phyloP scores from a whole-genome alignment of 92 coral and sea anemone species.

The Siderastrea radians region DNA sequence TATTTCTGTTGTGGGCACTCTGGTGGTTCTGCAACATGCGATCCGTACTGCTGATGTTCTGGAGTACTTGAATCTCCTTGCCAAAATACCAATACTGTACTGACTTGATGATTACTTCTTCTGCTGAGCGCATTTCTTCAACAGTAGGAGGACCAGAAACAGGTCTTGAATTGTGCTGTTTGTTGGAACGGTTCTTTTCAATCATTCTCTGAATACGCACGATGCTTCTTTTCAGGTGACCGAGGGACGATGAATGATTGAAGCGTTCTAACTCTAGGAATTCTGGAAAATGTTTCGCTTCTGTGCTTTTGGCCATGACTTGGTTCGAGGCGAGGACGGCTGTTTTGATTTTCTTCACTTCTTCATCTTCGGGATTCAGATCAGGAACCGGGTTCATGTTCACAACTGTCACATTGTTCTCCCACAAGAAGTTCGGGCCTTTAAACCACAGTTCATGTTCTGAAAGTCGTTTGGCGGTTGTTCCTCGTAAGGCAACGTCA shows the following conservation, averaged over 20 bases:
- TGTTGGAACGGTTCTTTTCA: slow-evolving; percentile 39
- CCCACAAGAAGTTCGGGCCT: slow-evolving; percentile 23
- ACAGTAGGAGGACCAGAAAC: slow-evolving; percentile 32
- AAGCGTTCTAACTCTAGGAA: too few relatives aligned
- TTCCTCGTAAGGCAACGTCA: slow-evolving; percentile 47
- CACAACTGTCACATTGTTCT: background rate
- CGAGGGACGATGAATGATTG: slow-evolving; percentile 45
- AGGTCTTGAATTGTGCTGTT: slow-evolving; percentile 49
- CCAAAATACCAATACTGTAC: slow-evolving; percentile 28
- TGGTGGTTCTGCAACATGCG: slow-evolving; percentile 48
- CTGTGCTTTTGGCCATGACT: background rate
- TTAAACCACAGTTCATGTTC: slow-evolving; percentile 27
- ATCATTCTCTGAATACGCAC: slow-evolving; percentile 62
- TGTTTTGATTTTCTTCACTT: slow-evolving; percentile 56
- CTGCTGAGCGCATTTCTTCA: slow-evolving; percentile 43
- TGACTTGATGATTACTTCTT: slow-evolving; percentile 38
- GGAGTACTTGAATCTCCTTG: slow-evolving; percentile 18
- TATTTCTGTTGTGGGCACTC: slow-evolving; percentile 44
- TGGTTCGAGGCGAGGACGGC: slow-evolving; percentile 23
- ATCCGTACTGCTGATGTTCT: background rate
- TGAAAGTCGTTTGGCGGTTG: slow-evolving; percentile 3
- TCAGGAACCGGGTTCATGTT: slow-evolving; percentile 15
- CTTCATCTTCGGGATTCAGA: slow-evolving; percentile 52
- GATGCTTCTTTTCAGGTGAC: slow-evolving; percentile 55
- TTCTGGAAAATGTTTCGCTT: background rate